Base-by-base conservation (phyloP, 2,888 invertebrate genomes). In the Mechanitis messenoides region DNA sequence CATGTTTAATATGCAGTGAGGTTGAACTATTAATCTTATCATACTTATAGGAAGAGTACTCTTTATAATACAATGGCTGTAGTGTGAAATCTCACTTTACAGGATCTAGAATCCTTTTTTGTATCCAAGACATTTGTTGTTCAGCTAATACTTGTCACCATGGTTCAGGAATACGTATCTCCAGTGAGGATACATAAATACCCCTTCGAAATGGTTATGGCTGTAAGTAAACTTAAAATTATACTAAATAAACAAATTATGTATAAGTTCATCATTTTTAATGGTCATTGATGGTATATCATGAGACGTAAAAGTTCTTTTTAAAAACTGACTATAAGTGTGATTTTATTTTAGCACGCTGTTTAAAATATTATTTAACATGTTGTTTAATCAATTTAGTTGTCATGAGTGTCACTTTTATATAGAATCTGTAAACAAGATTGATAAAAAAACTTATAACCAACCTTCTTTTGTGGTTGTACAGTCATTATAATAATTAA, bases 121-220 rank as follows among this genome's bases (percentile, higher is more conserved):
- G 72, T 77, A 63, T 60, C 47, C 55, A 58, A 65, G 59, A 59
- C 50, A 56, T 55, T 47, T 80, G 78, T 77, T 70, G 71, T 73
- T 77, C 74, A 69, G 9, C n/a, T 50, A 28, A 50, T 50, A 72
- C 70, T 73, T 66, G 74, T 78, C 78, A 91, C 83, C 81, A 98
- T 98, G 98, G 98, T 98, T 79, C 98, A 98, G 90, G 96, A 97
- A 84, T 98, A 97, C 90, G 95, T 96, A 83, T 96, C 97, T 69
- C 98, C 98, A 74, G 94, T 98, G 59, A 93, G 98, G 92, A 96
- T 98, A 72, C 98, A 98, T 91, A 97, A 97, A 89, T 94, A 95
- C 85, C 95, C 97, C 58, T 98, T 98, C 87, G 97, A 98, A 87
- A 92, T 98, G 84, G 97, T 98, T 74, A 98, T 98, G 98, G 95